These are phyloP conservation scores for Macquaria australasica DNA, from an alignment of 2,113 vertebrate species.

Conservation along the genomic window DNA sequence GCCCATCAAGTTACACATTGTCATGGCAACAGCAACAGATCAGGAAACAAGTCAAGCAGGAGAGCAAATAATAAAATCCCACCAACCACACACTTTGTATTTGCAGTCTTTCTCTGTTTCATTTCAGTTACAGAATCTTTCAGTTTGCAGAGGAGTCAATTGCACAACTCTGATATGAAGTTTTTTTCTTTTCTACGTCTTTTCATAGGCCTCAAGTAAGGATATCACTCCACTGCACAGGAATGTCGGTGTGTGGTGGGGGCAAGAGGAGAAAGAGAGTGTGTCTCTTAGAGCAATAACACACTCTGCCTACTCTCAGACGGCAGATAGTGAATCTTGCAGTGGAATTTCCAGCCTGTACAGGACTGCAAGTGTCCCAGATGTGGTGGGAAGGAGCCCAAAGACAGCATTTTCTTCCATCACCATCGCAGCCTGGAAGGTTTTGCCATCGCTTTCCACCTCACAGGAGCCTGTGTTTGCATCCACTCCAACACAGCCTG, in stretches of 20 bases:
- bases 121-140: conserved; percentile 32
- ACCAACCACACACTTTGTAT: conserved; percentile 32
- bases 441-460: conserved; percentile 46
- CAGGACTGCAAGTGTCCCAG: conserved; percentile 51
- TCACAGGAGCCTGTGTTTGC: conserved; percentile 28
- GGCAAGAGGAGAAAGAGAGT: conserved; percentile 54
- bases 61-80: conserved; percentile 30
- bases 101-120: conserved; percentile 28
- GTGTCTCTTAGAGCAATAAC: conserved; percentile 44
- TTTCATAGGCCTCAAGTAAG: conserved; percentile 66
- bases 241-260: conserved; percentile 63
- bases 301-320: conserved; percentile 46
- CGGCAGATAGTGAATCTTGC: conserved; percentile 19
- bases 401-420: conserved; percentile 85
- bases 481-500: conserved; percentile 8
- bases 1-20: conserved; percentile 46
- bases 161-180: conserved; percentile 9
- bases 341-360: conserved; percentile 47
- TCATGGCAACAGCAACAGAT: conserved; percentile 56
- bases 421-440: conserved; percentile 82
- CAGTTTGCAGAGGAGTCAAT: conserved; percentile 26
- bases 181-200: conserved; percentile 44
- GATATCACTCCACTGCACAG: conserved; percentile 64
- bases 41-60: conserved; percentile 29
- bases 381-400: conserved; percentile 33